These are phyloP conservation scores for Listrodromus nycthemerus DNA, from an alignment of 2,888 invertebrate genomes.

Conservation along the genomic window DNA sequence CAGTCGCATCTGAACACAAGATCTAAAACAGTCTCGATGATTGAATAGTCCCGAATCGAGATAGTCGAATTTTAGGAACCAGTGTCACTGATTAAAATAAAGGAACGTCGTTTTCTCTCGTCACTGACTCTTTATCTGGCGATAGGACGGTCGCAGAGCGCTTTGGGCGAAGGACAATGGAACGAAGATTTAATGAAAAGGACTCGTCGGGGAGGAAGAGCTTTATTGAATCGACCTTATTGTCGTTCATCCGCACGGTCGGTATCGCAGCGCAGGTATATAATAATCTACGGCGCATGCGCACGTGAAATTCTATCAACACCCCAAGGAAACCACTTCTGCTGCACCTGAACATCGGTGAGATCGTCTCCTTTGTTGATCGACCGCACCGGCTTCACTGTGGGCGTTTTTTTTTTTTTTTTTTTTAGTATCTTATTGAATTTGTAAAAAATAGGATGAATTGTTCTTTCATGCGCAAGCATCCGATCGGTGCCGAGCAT, in stretches of 20 bases:
- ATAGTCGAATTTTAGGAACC: not conserved
- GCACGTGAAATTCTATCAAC: conserved; percentile 68
- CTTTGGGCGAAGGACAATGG: not conserved
- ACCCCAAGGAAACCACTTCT: conserved; percentile 54
- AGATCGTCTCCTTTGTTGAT: conserved; percentile 50
- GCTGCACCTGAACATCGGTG: conserved; percentile 61
- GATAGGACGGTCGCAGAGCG: not conserved
- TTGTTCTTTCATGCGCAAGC: conserved; percentile 44
- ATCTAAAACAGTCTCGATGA: not conserved
- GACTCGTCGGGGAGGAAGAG: not conserved
- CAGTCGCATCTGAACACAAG: conserved; percentile 56
- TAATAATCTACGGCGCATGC: conserved; percentile 55
- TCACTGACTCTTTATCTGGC: not conserved
- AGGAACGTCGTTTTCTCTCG: not conserved
- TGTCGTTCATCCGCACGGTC: conserved; percentile 36
- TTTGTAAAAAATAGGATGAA: conserved; percentile 8
- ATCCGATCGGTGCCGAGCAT: conserved; percentile 1
- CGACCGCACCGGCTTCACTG: conserved; percentile 41
- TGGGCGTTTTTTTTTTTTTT: conserved; percentile 54
- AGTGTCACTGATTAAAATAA: not conserved
- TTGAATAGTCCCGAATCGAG: conserved; percentile 20
- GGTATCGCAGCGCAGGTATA: conserved; percentile 50
- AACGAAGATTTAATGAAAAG: not conserved
- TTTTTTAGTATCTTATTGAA: conserved; percentile 44
- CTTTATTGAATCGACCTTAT: conserved; percentile 8